phyloP scores from a whole-genome alignment of 1,140 invertebrate genomes.

The Drusus annulatus region DNA sequence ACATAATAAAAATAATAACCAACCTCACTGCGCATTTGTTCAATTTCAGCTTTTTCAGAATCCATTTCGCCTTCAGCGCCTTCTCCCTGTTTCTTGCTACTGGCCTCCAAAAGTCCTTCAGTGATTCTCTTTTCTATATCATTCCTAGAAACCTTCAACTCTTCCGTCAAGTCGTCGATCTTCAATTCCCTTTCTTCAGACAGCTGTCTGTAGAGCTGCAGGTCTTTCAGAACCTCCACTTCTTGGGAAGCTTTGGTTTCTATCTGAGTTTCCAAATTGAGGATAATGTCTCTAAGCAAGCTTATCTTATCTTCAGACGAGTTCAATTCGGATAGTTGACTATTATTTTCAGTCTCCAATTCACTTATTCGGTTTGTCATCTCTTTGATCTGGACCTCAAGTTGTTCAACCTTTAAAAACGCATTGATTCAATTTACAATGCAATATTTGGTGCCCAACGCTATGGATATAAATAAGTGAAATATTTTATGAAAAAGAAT shows the following conservation, averaged over 20 bases:
- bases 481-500: too few species aligned
- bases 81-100: slow-evolving; percentile 14
- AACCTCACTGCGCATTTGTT: slow-evolving; percentile 54
- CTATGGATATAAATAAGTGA: too few species aligned
- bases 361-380: slow-evolving; percentile 75
- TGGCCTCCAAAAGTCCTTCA: slow-evolving; percentile 59
- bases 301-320: slow-evolving; percentile 80
- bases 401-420: slow-evolving; percentile 74
- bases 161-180: slow-evolving; percentile 63
- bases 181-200: slow-evolving; percentile 67
- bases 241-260: slow-evolving; percentile 75
- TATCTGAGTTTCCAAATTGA: slow-evolving; percentile 81
- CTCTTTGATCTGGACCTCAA: slow-evolving; percentile 80
- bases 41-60: slow-evolving; percentile 50
- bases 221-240: slow-evolving; percentile 63
- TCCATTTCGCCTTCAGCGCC: slow-evolving; percentile 44
- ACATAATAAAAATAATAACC: not conserved
- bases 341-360: slow-evolving; percentile 72
- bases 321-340: slow-evolving; percentile 78
- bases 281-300: slow-evolving; percentile 82
- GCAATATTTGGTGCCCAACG: too few species aligned
- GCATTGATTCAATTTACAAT: not conserved
- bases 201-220: slow-evolving; percentile 64
- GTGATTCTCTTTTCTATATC: slow-evolving; percentile 62
- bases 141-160: slow-evolving; percentile 65